phyloP scores from a whole-genome alignment of 2,888 invertebrate genomes.

The Lamellibrachia columna region DNA sequence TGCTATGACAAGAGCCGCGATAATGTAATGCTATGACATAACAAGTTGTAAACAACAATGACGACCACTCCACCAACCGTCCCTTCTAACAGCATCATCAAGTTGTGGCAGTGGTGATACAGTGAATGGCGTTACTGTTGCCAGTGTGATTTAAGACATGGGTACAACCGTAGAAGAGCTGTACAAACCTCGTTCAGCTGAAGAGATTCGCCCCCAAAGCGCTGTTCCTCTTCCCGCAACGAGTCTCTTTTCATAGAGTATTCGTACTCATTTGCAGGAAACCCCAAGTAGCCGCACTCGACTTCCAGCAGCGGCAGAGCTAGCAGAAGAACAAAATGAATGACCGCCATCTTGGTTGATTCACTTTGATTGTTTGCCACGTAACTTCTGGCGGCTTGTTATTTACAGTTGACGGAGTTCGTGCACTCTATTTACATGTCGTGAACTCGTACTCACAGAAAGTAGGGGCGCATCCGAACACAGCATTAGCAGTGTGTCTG shows the following conservation, averaged over 20 bases:
- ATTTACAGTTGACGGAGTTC: too few relatives aligned
- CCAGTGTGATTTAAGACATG: background rate
- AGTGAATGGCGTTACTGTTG: background rate
- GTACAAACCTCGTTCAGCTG: slow-evolving; percentile 25
- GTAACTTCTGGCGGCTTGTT: background rate
- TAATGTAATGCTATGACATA: too few relatives aligned
- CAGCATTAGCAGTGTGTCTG: background rate
- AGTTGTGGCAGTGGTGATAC: background rate
- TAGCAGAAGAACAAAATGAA: background rate
- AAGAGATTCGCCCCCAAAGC: slow-evolving; percentile 30
- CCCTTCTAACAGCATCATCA: background rate
- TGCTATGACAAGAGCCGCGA: too few relatives aligned
- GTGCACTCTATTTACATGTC: too few relatives aligned
- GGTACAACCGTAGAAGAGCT: background rate
- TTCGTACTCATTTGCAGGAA: slow-evolving; percentile 36
- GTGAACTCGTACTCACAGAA: too few relatives aligned
- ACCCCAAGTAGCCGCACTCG: background rate
- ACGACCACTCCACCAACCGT: background rate
- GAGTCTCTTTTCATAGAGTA: slow-evolving; percentile 34
- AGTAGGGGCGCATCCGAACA: too few relatives aligned
- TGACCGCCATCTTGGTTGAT: background rate
- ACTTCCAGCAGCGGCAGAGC: background rate
- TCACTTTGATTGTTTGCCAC: background rate
- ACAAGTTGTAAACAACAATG: too few relatives aligned
- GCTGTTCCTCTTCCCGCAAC: slow-evolving; percentile 29